Evolutionary conservation across 2,113 vertebrate species (phyloP).

Genomic region (Aleadryas rufinucha): DNA sequence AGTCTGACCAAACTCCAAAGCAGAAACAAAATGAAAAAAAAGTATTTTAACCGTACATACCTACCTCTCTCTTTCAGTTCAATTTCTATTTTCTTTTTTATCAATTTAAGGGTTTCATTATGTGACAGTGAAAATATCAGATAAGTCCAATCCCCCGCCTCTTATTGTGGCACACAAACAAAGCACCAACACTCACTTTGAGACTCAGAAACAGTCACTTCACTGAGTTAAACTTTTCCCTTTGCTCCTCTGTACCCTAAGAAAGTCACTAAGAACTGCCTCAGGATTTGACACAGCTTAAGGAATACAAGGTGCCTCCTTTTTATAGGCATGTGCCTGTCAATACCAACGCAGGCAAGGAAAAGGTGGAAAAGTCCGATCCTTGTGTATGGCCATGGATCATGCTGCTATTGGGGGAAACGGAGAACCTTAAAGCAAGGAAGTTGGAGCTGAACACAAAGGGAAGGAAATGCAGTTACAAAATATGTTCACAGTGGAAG

Average conservation of each 20-base stretch:
- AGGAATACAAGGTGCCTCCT: neutral
- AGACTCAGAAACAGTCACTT: neutral
- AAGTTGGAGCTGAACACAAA: neutral
- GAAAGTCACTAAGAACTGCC: neutral
- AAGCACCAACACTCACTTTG: neutral
- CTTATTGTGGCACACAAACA: neutral
- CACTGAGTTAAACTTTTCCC: fast-evolving
- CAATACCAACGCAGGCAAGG: neutral
- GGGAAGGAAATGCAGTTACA: neutral
- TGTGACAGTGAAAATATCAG: fast-evolving
- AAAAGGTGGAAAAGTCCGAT: neutral
- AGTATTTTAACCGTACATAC: neutral
- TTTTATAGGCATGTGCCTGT: neutral
- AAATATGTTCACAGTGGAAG: neutral
- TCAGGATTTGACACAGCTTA: neutral
- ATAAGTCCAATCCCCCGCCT: neutral
- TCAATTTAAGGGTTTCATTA: neutral
- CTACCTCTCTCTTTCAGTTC: neutral
- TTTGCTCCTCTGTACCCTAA: neutral
- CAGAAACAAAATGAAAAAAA: neutral
- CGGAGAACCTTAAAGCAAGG: neutral
- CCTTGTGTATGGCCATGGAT: neutral
- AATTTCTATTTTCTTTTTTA: neutral
- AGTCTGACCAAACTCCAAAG: neutral
- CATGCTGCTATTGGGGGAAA: neutral